phyloP scores from a whole-genome alignment of 2,113 vertebrate species.

The Ramphastos sulfuratus region DNA sequence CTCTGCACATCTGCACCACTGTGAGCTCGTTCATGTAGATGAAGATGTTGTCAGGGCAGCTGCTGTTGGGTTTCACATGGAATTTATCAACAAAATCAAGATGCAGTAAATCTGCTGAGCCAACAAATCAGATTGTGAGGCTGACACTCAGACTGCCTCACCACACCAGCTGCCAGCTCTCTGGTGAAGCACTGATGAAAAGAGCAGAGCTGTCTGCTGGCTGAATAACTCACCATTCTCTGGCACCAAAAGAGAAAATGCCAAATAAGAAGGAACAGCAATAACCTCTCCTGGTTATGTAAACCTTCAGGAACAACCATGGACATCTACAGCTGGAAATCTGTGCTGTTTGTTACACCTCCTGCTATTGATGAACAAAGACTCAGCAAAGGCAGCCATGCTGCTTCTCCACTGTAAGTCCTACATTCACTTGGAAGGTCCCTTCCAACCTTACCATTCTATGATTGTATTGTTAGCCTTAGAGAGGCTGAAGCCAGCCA shows the following conservation, averaged over 20 bases:
- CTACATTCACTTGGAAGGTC: background rate
- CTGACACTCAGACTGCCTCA: conserved; percentile 59
- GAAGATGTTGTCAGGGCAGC: conserved; percentile 38
- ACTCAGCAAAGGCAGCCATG: conserved; percentile 15
- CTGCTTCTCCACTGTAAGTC: conserved; percentile 59
- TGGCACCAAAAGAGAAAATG: conserved; percentile 40
- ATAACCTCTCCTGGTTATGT: background rate
- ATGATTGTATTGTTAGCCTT: background rate
- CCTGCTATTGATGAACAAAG: conserved; percentile 45
- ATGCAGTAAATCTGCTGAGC: conserved; percentile 47
- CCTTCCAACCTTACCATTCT: no score
- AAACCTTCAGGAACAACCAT: conserved; percentile 40
- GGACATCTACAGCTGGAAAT: conserved; percentile 46
- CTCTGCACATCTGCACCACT: conserved; percentile 2
- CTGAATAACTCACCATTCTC: background rate
- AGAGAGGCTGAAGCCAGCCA: conserved; percentile 51
- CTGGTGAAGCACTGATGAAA: conserved; percentile 64
- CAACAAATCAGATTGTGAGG: conserved; percentile 48
- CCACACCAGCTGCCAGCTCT: conserved; percentile 46
- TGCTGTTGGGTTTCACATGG: conserved; percentile 43
- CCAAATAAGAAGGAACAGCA: background rate
- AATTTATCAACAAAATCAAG: conserved; percentile 66
- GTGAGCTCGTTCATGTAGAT: conserved; percentile 8
- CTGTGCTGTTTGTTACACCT: conserved; percentile 27
- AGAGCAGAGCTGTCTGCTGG: conserved; percentile 38